Percentiles rank a stretch among this genome's conserved stretches.
Evolutionary conservation across 2,113 vertebrate genomes (phyloP).

Genomic region (Catagonus wagneri): DNA sequence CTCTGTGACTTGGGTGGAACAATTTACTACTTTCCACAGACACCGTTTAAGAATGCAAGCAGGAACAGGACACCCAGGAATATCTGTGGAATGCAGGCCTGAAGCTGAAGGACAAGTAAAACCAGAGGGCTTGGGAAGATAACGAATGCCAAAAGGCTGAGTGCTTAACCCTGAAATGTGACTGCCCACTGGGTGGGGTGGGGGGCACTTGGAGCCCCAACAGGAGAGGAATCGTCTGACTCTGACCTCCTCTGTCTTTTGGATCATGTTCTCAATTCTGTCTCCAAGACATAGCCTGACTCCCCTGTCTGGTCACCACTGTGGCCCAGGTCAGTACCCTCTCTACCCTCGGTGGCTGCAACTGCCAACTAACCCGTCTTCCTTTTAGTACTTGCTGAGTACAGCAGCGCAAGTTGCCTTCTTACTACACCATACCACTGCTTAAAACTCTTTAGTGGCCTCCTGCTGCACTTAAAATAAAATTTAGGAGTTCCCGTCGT

Average conservation of each 20-base stretch:
- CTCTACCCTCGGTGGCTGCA: neutral
- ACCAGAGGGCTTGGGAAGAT: conserved; percentile 45
- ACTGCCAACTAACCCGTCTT: neutral
- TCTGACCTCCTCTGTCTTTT: neutral
- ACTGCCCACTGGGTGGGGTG: neutral
- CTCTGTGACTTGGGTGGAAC: neutral
- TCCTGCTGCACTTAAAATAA: neutral
- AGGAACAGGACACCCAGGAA: conserved; percentile 35
- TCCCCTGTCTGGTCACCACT: neutral
- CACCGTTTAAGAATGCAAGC: conserved; percentile 15
- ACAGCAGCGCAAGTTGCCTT: neutral
- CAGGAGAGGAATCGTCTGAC: neutral
- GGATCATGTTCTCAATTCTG: neutral
- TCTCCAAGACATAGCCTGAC: neutral
- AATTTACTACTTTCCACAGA: neutral
- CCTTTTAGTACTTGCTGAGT: neutral
- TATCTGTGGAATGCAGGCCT: conserved; percentile 50
- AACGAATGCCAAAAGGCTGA: neutral
- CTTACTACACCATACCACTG: neutral
- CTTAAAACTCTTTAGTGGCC: neutral
- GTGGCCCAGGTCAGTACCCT: neutral
- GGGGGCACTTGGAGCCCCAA: neutral
- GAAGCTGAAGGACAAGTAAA: conserved; percentile 63
- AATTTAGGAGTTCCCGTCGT: neutral
- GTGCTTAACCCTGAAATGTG: neutral